Percentiles rank a stretch among this genome's conserved stretches.
Conservation (phyloP, 2,113 vertebrate genomes). For the Lagenorhynchus albirostris region DNA sequence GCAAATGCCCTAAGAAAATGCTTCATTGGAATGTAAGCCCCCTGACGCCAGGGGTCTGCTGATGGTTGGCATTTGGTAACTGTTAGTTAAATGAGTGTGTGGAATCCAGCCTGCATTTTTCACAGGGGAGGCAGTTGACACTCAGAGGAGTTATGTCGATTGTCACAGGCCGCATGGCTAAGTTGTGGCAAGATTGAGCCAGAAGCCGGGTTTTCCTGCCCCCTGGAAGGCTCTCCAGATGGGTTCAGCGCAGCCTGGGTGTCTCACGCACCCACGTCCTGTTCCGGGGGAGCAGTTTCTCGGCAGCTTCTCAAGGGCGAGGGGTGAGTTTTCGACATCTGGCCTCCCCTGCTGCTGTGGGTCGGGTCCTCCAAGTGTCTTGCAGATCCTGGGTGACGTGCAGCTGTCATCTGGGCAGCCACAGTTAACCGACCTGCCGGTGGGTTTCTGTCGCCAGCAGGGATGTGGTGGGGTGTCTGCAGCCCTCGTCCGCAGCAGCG, state of each 20-base stretch:
- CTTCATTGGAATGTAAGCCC: not conserved
- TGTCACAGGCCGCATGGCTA: not conserved
- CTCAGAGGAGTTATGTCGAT: not conserved
- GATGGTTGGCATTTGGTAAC: not conserved
- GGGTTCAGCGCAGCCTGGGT: not conserved
- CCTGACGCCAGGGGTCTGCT: not conserved
- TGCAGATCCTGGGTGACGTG: slow-evolving; percentile 21
- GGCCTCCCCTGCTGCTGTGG: not conserved
- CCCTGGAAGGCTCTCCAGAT: slow-evolving; percentile 33
- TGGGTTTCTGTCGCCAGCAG: not conserved
- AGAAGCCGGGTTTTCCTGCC: not conserved
- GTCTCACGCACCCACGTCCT: not conserved
- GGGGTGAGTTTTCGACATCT: slow-evolving; percentile 46
- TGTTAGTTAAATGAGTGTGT: not conserved
- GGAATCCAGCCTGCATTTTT: not conserved
- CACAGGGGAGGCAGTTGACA: not conserved
- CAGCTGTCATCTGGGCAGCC: slow-evolving; percentile 46
- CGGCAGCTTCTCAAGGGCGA: slow-evolving; percentile 60
- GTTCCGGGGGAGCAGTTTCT: slow-evolving; percentile 42
- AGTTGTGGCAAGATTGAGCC: not conserved
- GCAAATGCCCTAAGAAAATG: not conserved
- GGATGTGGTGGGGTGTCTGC: not conserved
- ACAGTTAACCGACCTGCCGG: not conserved
- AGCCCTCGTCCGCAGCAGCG: not conserved
- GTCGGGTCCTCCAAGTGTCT: not conserved